phyloP scores from a whole-genome alignment of 1,140 invertebrate species.

The Drosophila malerkotliana region DNA sequence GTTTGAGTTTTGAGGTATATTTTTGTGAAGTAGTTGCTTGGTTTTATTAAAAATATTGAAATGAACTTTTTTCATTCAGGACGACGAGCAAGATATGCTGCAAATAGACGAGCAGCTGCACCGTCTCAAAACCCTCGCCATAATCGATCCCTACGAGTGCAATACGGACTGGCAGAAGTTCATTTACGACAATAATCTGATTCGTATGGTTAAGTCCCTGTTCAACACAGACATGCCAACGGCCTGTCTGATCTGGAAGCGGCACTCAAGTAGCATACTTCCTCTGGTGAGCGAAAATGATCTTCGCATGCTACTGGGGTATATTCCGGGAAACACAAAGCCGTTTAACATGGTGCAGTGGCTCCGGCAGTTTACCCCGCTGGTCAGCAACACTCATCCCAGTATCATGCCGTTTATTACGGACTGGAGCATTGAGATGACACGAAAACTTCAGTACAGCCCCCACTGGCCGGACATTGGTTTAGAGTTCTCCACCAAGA shows the following conservation, averaged over 20 bases:
- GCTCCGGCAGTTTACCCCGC: constrained; percentile 74
- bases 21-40: neutral
- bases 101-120: constrained; percentile 79
- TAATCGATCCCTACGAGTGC: constrained; percentile 80
- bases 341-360: constrained; percentile 77
- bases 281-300: constrained; percentile 63
- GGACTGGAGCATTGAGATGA: constrained; percentile 81
- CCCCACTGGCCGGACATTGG: constrained; percentile 81
- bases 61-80: constrained; percentile 24
- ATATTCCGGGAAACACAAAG: constrained; percentile 69
- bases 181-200: constrained; percentile 74
- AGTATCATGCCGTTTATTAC: constrained; percentile 73
- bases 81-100: constrained; percentile 61
- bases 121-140: constrained; percentile 75
- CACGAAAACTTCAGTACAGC: constrained; percentile 69
- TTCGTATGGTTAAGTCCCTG: constrained; percentile 59
- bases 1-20: constrained; percentile 65
- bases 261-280: constrained; percentile 71
- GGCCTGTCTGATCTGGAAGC: constrained; percentile 79
- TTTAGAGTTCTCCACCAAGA: constrained; percentile 75
- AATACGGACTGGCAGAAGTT: constrained; percentile 82
- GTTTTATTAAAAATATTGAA: neutral
- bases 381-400: constrained; percentile 74
- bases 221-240: constrained; percentile 72
- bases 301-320: constrained; percentile 60